Conservation (phyloP, 2,797 vertebrate species). For the Peromyscus nudipes region DNA sequence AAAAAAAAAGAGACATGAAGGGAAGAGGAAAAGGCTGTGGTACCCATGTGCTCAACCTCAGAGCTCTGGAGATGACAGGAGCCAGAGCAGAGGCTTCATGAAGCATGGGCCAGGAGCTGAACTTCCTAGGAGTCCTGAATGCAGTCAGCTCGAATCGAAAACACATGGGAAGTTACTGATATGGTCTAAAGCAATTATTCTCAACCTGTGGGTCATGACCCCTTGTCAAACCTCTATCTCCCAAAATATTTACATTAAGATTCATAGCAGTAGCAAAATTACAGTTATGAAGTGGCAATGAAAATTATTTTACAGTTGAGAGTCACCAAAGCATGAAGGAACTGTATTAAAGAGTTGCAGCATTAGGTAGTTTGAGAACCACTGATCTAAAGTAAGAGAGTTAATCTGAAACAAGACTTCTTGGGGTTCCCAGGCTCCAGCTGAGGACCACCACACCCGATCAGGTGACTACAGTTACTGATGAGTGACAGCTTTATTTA, state of each 20-base stretch:
- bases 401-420: conserved; percentile 35
- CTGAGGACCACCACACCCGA: neutral
- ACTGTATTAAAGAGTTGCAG: neutral
- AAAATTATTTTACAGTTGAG: neutral
- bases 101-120: neutral
- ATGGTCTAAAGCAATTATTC: rapidly evolving
- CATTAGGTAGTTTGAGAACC: neutral
- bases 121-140: neutral
- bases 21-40: neutral
- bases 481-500: conserved; percentile 67
- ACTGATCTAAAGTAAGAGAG: neutral
- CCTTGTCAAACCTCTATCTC: neutral
- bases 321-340: neutral
- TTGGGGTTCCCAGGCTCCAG: neutral
- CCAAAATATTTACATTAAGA: neutral
- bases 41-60: neutral
- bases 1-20: neutral
- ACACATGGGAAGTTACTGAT: neutral
- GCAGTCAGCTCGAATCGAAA: neutral
- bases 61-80: neutral
- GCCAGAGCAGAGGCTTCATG: neutral
- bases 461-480: conserved; percentile 28
- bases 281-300: neutral
- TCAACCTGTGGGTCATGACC: neutral
- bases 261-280: neutral